A percentile compares a stretch with the other conserved stretches of the same genome.
phyloP scores from a whole-genome alignment of 2,113 vertebrate species.

The Macrotis lagotis region DNA sequence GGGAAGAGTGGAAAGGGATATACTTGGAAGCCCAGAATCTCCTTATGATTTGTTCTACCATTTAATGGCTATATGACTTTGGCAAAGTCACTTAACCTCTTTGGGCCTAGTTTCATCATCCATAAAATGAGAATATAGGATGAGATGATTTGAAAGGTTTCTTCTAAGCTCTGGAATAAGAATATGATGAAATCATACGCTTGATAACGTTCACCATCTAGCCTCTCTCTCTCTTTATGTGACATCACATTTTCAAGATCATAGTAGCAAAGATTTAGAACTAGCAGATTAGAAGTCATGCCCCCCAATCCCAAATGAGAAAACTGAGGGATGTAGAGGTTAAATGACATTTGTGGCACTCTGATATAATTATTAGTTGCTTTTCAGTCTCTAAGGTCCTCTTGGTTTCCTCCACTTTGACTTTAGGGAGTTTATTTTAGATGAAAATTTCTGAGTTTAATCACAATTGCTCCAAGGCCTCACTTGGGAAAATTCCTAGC shows the following conservation, averaged over 20 bases:
- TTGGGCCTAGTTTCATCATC: not conserved
- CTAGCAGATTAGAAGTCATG: not conserved
- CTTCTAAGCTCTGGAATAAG: not conserved
- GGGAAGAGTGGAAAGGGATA: not conserved
- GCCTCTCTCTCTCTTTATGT: not conserved
- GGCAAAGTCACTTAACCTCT: not conserved
- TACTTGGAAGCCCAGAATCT: not conserved
- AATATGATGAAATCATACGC: conserved; percentile 8
- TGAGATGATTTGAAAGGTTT: not conserved
- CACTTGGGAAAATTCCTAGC: not conserved
- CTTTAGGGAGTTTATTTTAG: not conserved
- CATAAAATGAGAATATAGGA: not conserved
- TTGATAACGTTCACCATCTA: not conserved
- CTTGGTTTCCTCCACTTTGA: not conserved
- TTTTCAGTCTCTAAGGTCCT: not conserved
- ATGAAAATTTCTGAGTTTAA: not conserved
- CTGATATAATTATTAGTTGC: not conserved
- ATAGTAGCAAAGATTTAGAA: not conserved
- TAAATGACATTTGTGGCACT: not conserved
- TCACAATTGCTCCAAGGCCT: not conserved
- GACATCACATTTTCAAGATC: not conserved
- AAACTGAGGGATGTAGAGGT: not conserved
- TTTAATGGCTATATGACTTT: not conserved
- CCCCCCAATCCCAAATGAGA: not conserved
- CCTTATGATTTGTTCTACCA: not conserved